phyloP scores from a whole-genome alignment of 2,113 vertebrate genomes.

The Microtus montanus region DNA sequence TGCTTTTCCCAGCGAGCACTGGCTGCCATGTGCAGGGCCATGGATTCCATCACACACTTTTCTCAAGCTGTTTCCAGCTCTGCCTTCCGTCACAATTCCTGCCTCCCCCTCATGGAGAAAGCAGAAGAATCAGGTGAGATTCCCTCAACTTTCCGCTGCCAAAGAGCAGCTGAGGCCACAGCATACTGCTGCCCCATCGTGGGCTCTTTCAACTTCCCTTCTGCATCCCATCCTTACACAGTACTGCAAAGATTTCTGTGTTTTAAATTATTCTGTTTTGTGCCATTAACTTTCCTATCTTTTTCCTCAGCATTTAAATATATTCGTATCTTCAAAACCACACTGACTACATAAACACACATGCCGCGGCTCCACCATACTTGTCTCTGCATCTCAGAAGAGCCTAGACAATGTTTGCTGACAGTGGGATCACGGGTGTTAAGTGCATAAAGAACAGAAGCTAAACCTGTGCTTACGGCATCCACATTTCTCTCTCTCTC shows the following conservation, averaged over 20 bases:
- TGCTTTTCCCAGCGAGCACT: background rate
- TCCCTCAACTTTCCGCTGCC: background rate
- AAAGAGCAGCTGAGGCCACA: background rate
- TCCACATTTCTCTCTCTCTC: background rate
- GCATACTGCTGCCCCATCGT: background rate
- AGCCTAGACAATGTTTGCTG: background rate
- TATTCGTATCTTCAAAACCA: constrained; percentile 2
- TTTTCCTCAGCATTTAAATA: constrained; percentile 36
- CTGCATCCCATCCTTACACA: background rate
- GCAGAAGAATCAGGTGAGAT: background rate
- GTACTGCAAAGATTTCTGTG: background rate
- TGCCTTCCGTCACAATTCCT: constrained; percentile 7
- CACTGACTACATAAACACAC: background rate
- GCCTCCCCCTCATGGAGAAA: background rate
- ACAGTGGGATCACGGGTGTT: background rate
- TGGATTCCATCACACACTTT: background rate
- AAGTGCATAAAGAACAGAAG: background rate
- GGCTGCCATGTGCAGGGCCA: background rate
- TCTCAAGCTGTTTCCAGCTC: background rate
- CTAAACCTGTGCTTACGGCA: background rate
- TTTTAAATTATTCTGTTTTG: constrained; percentile 26
- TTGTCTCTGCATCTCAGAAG: background rate
- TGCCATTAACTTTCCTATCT: background rate
- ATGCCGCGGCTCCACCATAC: background rate
- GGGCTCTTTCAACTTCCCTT: background rate